Evolutionary conservation across 2,888 invertebrate genomes (phyloP), one percentile per base, ranked within the genome.

Genomic region (Operophtera brumata): DNA sequence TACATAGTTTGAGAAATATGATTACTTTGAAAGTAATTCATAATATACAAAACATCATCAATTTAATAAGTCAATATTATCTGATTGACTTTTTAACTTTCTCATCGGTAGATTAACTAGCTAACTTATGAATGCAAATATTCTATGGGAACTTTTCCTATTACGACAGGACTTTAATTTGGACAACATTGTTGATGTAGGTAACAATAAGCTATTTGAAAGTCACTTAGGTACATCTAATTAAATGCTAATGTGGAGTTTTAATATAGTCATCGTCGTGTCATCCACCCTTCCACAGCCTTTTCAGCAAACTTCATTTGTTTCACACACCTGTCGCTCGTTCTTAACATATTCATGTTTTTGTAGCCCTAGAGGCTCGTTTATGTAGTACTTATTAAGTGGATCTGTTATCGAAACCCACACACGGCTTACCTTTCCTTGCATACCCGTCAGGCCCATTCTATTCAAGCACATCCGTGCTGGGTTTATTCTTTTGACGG

Each of bases 201-300:
- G n/a, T n/a, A 13, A 13, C 13, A 14, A 14, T 14, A 13, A 37
- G 13, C 10, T 37, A 9, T 13, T 37, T 14, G 13, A 13, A 12
- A 36, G 36, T 36, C 37, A 14, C 14, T 8, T 37, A 37, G 1
- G 14, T 14, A 8, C 9, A 13, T 32, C 20, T 20, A 30, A 13
- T 14, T 8, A 39, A 47, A 11, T 47, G 11, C 13, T 30, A 39
- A 11, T 30, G 11, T 20, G 32, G 12, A 32, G 13, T 39, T 14
- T n/a, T 30, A 39, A 39, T 40, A 14, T 40, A 40, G 14, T 43
- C 34, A 34, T 26, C 34, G 12, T 26, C 34, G 32, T 25, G 25
- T 47, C 8, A 47, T 26, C 34, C 40, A 48, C 34, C 41, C 26
- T 35, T 28, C 41, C 48, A 48, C 48, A 48, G 48, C 48, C 48